A percentile compares a stretch with the other conserved stretches of the same genome.
Evolutionary conservation across 2,113 vertebrate genomes (phyloP).

Genomic region (Myotis lucifugus): DNA sequence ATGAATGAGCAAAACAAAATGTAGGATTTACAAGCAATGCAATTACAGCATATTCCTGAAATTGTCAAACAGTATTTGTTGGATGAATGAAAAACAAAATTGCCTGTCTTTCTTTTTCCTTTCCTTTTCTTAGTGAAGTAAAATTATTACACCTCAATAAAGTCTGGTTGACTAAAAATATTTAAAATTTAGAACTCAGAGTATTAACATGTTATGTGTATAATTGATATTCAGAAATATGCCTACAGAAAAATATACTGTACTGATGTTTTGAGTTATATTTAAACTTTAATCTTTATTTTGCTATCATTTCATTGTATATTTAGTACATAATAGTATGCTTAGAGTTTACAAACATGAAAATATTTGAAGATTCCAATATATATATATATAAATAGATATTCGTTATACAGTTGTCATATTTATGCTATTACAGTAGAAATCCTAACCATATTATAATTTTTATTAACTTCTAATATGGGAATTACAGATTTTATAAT

Average conservation of each 20-base stretch:
- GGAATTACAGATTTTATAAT: slow-evolving; percentile 29
- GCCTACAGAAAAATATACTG: not conserved
- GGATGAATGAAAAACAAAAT: not conserved
- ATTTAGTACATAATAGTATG: not conserved
- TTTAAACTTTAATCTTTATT: slow-evolving; percentile 47
- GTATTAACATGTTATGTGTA: not conserved
- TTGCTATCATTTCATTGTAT: not conserved
- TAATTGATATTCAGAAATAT: slow-evolving; percentile 43
- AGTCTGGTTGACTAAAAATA: not conserved
- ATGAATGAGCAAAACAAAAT: not conserved
- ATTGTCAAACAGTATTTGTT: not conserved
- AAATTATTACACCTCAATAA: slow-evolving; percentile 20
- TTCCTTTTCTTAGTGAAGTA: not conserved
- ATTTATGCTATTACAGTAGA: not conserved
- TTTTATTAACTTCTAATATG: slow-evolving; percentile 36
- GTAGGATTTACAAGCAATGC: not conserved
- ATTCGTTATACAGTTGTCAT: not conserved
- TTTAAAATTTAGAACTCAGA: not conserved
- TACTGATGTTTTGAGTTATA: slow-evolving; percentile 21
- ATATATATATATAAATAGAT: slow-evolving; percentile 17
- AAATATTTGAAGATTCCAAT: slow-evolving; percentile 1
- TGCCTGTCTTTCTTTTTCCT: not conserved
- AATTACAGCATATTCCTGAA: not conserved
- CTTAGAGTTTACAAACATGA: not conserved
- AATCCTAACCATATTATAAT: slow-evolving; percentile 13